Conservation (phyloP, 2,888 invertebrate species). For the Microctonus aethiopoides region DNA sequence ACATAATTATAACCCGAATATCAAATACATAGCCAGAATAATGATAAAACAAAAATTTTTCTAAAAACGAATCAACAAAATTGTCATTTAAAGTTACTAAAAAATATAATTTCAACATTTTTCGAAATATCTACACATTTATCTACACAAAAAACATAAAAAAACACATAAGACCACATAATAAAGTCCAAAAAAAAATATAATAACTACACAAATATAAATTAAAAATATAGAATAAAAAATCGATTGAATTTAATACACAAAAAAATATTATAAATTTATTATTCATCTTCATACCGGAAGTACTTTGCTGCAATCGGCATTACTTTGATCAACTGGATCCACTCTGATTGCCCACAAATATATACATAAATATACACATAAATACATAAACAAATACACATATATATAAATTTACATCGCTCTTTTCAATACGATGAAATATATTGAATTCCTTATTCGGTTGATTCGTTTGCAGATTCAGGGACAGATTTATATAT, state of each 20-base stretch:
- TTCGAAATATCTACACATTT: too few relatives aligned
- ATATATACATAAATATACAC: neutral
- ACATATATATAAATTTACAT: neutral
- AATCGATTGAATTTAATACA: neutral
- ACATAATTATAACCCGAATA: neutral
- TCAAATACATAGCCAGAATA: too few relatives aligned
- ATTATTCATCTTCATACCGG: neutral
- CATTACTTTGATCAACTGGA: slow-evolving; percentile 26
- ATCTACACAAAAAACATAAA: too few relatives aligned
- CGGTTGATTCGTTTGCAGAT: slow-evolving; percentile 28
- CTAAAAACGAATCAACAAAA: too few relatives aligned
- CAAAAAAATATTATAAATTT: neutral
- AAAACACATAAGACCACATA: too few relatives aligned
- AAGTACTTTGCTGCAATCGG: slow-evolving; percentile 13
- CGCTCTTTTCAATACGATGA: slow-evolving; percentile 24
- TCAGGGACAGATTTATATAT: slow-evolving; percentile 23
- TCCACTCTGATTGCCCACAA: slow-evolving; percentile 10
- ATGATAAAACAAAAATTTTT: too few relatives aligned
- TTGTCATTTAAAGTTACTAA: too few relatives aligned
- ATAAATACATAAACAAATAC: neutral
- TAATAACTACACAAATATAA: neutral
- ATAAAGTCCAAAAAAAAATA: neutral
- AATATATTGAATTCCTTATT: slow-evolving; percentile 26
- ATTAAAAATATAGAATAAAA: neutral
- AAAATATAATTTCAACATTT: too few relatives aligned